Evolutionary conservation across 2,113 vertebrate genomes (phyloP).

Genomic region (Otus sunia): DNA sequence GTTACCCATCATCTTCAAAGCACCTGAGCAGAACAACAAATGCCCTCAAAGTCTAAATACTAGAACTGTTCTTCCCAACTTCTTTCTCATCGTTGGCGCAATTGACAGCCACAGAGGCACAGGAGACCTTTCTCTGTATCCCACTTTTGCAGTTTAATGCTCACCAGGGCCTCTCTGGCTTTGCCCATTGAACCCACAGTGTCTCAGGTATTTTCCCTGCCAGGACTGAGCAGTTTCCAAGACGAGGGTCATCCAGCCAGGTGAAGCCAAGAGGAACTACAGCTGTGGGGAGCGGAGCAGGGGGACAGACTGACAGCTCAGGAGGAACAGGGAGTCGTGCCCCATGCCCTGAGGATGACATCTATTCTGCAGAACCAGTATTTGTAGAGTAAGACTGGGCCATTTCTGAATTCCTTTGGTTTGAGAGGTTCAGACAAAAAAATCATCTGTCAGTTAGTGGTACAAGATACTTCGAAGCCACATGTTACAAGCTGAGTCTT

Average conservation of each 20-base stretch:
- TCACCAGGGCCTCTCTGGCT: neutral
- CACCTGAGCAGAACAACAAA: neutral
- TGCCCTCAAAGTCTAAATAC: neutral
- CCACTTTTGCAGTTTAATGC: neutral
- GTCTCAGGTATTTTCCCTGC: neutral
- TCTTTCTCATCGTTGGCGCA: neutral
- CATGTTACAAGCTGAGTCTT: slow-evolving; percentile 18
- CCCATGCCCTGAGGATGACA: neutral
- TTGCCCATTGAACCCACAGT: neutral
- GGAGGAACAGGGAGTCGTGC: neutral
- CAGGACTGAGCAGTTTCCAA: neutral
- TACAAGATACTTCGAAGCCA: neutral
- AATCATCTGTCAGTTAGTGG: neutral
- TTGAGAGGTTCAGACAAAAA: slow-evolving; percentile 6
- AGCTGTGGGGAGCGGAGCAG: neutral
- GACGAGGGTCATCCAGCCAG: neutral
- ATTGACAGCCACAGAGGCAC: neutral
- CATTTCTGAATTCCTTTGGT: slow-evolving; percentile 2
- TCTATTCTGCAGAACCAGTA: neutral
- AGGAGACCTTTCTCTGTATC: neutral
- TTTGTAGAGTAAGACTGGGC: neutral
- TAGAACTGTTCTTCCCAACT: neutral
- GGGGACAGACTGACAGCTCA: neutral
- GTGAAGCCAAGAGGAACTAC: neutral
- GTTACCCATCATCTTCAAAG: neutral